These are phyloP conservation scores for Athetis lepigone DNA, from an alignment of 2,888 invertebrate species.

Conservation along the genomic window DNA sequence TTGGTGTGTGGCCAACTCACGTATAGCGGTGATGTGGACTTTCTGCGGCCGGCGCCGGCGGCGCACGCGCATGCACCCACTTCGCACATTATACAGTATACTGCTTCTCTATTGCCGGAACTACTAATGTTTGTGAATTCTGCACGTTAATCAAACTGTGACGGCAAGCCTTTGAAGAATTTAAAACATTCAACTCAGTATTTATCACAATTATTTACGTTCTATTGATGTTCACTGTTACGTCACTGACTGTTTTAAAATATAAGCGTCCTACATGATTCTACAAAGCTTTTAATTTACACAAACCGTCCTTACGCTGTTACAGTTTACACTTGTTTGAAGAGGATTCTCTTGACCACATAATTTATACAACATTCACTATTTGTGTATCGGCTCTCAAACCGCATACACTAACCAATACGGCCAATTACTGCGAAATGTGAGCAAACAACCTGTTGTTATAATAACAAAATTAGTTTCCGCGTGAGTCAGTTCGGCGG, in stretches of 20 bases:
- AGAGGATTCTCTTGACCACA: slow-evolving; percentile 59
- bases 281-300: slow-evolving; percentile 24
- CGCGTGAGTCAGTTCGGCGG: slow-evolving; percentile 79
- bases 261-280: slow-evolving; percentile 6
- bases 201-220: slow-evolving; percentile 38
- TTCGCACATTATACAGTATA: slow-evolving; percentile 30
- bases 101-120: slow-evolving; percentile 41
- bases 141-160: slow-evolving; percentile 31
- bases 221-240: slow-evolving; percentile 35
- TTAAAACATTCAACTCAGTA: slow-evolving; percentile 30
- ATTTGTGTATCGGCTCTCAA: slow-evolving; percentile 68
- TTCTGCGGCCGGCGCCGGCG: slow-evolving; percentile 52
- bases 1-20: slow-evolving; percentile 84
- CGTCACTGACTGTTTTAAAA: slow-evolving; percentile 16
- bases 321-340: slow-evolving; percentile 62
- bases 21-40: slow-evolving; percentile 73
- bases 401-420: slow-evolving; percentile 76
- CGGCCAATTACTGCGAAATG: slow-evolving; percentile 77
- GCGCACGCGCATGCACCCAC: slow-evolving; percentile 43
- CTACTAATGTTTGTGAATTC: slow-evolving; percentile 36
- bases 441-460: slow-evolving; percentile 79
- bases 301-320: slow-evolving; percentile 59
- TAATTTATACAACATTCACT: slow-evolving; percentile 66
- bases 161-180: slow-evolving; percentile 36
- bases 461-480: slow-evolving; percentile 78